These are phyloP conservation scores for Malachius bipustulatus DNA, from an alignment of 2,888 invertebrate genomes.

Conservation along the genomic window DNA sequence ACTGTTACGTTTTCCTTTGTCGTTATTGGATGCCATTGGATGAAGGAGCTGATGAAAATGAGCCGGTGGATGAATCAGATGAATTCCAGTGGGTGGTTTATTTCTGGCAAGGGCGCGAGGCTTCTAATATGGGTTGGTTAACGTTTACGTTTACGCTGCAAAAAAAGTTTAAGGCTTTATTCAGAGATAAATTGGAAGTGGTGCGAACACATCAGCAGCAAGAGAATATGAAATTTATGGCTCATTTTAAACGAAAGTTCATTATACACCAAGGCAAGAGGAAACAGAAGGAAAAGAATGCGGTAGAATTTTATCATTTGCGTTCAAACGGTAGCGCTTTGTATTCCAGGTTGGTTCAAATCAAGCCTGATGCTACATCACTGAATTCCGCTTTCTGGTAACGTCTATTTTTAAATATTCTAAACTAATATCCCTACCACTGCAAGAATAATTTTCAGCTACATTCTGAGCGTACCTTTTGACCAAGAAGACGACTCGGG, in stretches of 20 bases:
- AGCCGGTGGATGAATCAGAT: conserved; percentile 41
- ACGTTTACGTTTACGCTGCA: conserved; percentile 95
- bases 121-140: conserved; percentile 98
- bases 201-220: conserved; percentile 96
- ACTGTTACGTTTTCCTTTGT: conserved; percentile 97
- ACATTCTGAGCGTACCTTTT: conserved; percentile 85
- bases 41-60: conserved; percentile 27
- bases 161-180: conserved; percentile 81
- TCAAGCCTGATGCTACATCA: conserved; percentile 69
- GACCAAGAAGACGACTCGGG: conserved; percentile 77
- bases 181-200: conserved; percentile 85
- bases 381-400: conserved; percentile 95
- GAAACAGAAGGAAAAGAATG: conserved; percentile 39
- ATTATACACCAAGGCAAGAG: conserved; percentile 83
- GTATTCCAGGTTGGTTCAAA: conserved; percentile 85
- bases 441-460: too few species aligned
- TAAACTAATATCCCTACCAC: too few species aligned
- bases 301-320: conserved; percentile 87
- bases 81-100: conserved; percentile 91
- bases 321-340: conserved; percentile 92
- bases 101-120: conserved; percentile 98
- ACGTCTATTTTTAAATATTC: conserved; percentile 25
- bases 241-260: conserved; percentile 91
- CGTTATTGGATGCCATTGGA: conserved; percentile 75
- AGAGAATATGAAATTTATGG: conserved; percentile 95